These are phyloP conservation scores for Nematopogon swammerdamellus DNA, from an alignment of 2,888 invertebrate genomes.

Conservation along the genomic window DNA sequence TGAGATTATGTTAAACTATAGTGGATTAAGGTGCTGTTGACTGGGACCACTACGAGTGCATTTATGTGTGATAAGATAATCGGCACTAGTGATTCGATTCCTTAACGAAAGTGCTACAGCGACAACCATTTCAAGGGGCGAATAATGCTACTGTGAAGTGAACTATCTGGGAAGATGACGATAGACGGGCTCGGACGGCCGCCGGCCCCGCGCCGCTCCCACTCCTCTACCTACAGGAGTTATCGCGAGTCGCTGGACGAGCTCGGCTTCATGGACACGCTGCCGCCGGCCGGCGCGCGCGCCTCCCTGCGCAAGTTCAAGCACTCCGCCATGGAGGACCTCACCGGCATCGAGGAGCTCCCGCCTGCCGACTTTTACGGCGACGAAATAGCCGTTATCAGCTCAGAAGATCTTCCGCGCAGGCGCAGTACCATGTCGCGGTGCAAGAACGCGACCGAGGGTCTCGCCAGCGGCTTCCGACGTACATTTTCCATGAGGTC, in stretches of 20 bases:
- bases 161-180: constrained; percentile 26
- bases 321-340: constrained; percentile 41
- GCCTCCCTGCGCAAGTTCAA: constrained; percentile 35
- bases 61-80: no score
- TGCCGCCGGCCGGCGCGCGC: constrained; percentile 11
- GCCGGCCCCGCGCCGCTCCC: constrained; percentile 25
- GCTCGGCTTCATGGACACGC: constrained; percentile 31
- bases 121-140: no score
- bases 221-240: constrained; percentile 43
- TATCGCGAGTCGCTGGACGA: constrained; percentile 29
- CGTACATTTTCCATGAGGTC: constrained; percentile 44
- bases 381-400: constrained; percentile 45
- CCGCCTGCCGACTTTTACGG: constrained; percentile 20
- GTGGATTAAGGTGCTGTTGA: no score
- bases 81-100: no score
- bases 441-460: constrained; percentile 18
- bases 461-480: constrained; percentile 40
- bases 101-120: no score
- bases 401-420: constrained; percentile 42
- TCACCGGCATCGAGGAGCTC: constrained; percentile 31
- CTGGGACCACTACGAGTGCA: no score
- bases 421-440: constrained; percentile 30
- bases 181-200: constrained; percentile 43
- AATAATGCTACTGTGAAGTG: neutral
- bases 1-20: no score